Conservation (phyloP, 2,797 vertebrate genomes). For the Austrolebias charrua region DNA sequence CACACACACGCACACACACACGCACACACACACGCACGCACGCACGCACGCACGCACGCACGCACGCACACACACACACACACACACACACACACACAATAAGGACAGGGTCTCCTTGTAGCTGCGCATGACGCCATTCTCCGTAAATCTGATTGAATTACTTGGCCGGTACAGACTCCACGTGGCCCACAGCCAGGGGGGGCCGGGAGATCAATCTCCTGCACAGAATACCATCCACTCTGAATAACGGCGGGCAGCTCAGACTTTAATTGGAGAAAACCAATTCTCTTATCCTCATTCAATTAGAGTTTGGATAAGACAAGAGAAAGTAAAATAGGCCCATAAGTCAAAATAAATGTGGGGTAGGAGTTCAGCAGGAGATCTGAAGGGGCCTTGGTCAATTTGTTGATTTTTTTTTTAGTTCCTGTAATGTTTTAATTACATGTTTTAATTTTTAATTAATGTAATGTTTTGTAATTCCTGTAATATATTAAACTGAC, state of each 20-base stretch:
- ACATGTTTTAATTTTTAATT: no score
- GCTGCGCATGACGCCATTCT: constrained; percentile 78
- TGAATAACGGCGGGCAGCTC: constrained; percentile 70
- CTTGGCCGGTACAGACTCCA: constrained; percentile 67
- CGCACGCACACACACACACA: constrained; percentile 22
- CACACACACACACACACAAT: constrained; percentile 34
- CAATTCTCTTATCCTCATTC: constrained; percentile 75
- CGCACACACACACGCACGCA: no score
- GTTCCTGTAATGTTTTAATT: not conserved
- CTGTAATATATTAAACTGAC: no score
- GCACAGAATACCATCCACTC: constrained; percentile 62
- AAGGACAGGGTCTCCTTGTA: constrained; percentile 76
- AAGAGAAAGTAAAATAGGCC: constrained; percentile 47
- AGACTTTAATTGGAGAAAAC: constrained; percentile 77
- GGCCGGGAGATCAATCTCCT: constrained; percentile 78
- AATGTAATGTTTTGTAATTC: no score
- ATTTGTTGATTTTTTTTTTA: constrained; percentile 2
- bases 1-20: no score
- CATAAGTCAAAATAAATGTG: constrained; percentile 48
- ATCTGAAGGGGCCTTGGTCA: constrained; percentile 8
- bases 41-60: no score
- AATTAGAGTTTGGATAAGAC: constrained; percentile 72
- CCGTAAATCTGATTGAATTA: constrained; percentile 83
- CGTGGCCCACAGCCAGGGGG: constrained; percentile 71
- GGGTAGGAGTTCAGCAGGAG: constrained; percentile 50